A percentile compares a stretch with the other conserved stretches of the same genome.
Conservation (phyloP, 2,888 invertebrate species). For the Chirona hameri region DNA sequence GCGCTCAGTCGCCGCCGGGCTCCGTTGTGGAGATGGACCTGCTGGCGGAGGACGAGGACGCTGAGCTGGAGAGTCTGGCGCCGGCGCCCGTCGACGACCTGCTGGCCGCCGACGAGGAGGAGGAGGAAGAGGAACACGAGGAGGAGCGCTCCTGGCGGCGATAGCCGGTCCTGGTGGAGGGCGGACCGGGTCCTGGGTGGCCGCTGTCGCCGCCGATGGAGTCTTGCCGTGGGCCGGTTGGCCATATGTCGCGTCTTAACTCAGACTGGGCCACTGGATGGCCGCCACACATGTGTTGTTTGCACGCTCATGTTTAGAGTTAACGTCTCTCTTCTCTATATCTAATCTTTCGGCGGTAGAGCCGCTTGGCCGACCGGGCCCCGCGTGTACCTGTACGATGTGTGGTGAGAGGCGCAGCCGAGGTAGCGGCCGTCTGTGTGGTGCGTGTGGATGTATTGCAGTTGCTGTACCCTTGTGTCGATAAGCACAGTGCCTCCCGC, state of each 20-base stretch:
- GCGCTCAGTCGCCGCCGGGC: not conserved
- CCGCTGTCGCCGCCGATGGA: not conserved
- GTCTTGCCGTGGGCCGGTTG: not conserved
- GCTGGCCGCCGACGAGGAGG: slow-evolving; percentile 63
- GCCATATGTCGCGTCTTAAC: not conserved
- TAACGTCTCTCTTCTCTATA: not conserved
- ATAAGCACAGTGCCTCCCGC: slow-evolving; percentile 23
- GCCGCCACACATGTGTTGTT: not conserved
- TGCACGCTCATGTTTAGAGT: not conserved
- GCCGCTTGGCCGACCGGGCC: too few relatives aligned
- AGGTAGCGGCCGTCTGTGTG: not conserved
- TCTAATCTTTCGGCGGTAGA: too few relatives aligned
- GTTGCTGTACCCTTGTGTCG: slow-evolving; percentile 3
- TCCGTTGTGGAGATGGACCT: not conserved
- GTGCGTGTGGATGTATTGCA: not conserved
- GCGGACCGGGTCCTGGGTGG: not conserved
- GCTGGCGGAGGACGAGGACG: slow-evolving; percentile 28
- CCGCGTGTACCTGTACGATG: not conserved
- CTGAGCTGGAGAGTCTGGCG: not conserved
- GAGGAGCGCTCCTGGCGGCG: slow-evolving; percentile 87
- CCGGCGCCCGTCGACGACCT: slow-evolving; percentile 55
- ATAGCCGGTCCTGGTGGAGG: slow-evolving; percentile 54
- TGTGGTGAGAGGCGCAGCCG: not conserved
- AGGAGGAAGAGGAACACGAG: slow-evolving; percentile 79
- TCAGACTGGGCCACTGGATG: not conserved